Evolutionary conservation across 2,888 invertebrate genomes (phyloP).

Genomic region (Deilephila elpenor): DNA sequence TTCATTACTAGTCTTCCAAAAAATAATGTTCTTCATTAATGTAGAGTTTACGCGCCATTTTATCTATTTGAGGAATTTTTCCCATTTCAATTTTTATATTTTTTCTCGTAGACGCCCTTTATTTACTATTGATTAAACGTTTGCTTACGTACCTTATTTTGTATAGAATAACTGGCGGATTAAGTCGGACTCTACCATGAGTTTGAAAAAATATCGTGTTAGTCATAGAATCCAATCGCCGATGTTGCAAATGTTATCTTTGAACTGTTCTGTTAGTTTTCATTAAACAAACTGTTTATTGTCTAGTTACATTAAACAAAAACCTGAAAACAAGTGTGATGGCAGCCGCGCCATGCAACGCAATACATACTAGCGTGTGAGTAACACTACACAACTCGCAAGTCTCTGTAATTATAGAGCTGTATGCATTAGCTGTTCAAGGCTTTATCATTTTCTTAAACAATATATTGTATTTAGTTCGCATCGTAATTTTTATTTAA

Average conservation of each 20-base stretch:
- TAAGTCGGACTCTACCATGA: background rate
- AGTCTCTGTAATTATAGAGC: background rate
- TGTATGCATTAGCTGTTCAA: conserved; percentile 4
- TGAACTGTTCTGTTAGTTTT: background rate
- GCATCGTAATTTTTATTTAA: too few species aligned
- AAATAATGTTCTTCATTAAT: too few species aligned
- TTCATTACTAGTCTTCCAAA: too few species aligned
- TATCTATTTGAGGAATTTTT: too few species aligned
- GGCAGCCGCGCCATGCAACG: background rate
- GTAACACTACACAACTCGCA: background rate
- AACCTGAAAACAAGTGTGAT: background rate
- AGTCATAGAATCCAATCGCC: background rate
- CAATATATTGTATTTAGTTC: too few species aligned
- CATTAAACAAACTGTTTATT: conserved; percentile 6
- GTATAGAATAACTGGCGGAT: background rate
- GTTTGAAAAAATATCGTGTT: background rate
- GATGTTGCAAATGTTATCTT: background rate
- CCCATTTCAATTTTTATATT: too few species aligned
- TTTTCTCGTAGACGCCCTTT: too few species aligned
- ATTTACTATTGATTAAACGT: too few species aligned
- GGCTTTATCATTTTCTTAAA: background rate
- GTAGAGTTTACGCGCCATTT: too few species aligned
- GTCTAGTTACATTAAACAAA: conserved; percentile 2
- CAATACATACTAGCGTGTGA: background rate
- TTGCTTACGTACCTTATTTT: too few species aligned